Percentiles rank a stretch among this genome's conserved stretches.
These are phyloP conservation scores for Hemicrepidius hirtus DNA, from an alignment of 2,888 invertebrate genomes.

Conservation along the genomic window DNA sequence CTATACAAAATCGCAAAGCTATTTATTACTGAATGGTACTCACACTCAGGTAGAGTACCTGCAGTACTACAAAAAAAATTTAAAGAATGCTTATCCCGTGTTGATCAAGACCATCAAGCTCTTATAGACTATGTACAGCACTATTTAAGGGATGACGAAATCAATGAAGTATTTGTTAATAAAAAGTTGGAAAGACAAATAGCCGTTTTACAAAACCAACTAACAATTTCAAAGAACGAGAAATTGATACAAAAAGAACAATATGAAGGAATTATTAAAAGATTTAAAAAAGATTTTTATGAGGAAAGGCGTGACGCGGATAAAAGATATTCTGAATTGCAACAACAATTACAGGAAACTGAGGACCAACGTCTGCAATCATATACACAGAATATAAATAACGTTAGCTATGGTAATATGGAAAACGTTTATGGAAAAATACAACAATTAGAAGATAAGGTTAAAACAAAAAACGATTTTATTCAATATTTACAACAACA, in stretches of 20 bases:
- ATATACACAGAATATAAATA: no score
- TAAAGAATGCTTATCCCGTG: background rate
- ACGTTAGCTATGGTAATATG: no score
- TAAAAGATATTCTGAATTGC: background rate
- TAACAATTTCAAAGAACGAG: background rate
- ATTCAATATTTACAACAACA: slow-evolving; percentile 7
- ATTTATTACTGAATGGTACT: no score
- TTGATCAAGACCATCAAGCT: background rate
- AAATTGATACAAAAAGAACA: background rate
- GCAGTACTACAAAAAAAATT: background rate
- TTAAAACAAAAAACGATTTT: slow-evolving; percentile 20
- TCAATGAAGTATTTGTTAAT: background rate
- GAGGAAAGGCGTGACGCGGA: background rate
- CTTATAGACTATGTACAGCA: background rate
- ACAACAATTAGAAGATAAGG: slow-evolving; percentile 4
- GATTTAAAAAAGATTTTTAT: background rate
- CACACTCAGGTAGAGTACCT: no score
- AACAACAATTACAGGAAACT: background rate
- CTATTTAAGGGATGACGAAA: background rate
- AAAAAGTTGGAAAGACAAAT: background rate
- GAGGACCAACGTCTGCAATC: background rate
- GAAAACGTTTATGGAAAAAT: background rate
- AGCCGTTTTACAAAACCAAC: background rate
- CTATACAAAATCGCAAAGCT: no score
- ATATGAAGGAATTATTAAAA: background rate